Base-by-base conservation (phyloP, 2,113 vertebrate genomes). In the Polyodon spathula region DNA sequence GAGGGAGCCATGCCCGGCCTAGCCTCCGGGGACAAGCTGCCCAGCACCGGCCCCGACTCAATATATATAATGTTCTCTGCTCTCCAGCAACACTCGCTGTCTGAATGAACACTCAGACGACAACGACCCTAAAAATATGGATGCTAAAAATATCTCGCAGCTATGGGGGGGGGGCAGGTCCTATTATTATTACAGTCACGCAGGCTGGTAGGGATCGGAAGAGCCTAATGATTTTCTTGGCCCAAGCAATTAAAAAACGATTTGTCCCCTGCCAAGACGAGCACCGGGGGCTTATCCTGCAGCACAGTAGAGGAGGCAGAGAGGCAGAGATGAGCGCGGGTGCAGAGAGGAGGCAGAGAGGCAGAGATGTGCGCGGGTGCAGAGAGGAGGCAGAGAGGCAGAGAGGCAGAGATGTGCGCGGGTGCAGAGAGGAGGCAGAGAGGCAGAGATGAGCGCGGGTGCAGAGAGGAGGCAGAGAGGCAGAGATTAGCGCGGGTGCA, bases 211-310 rank as follows among this genome's bases (percentile, higher is more conserved):
- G 81, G 72, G 84, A 84, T 79, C 78, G 72, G 77, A 87, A 87
- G 78, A 89, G 84, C 86, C 84, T 89, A 90, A 90, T 86, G 78
- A 76, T 86, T 91, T 90, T 89, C 84, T 84, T 86, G 88, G 88
- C 88, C 68, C 76, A 89, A 85, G 89, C 86, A 91, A 95, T 92
- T 93, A 93, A 91, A 90, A 92, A 91, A 88, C 78, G 84, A 90
- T 92, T 91, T 90, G 87, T 91, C 87, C 90, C 87, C 84, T 82
- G 75, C 85, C 73, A 73, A 75, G 85, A 81, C 62, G 65, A 61
- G 16, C 69, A 77, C 88, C 72, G 72, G 67, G 70, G 75, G 77
- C 73, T 71, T 74, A 81, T 81, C 79, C 79, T 70, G 63, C 73
- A 65, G 69, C 76, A 71, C 67, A 70, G 60, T 69, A 73, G 52